phyloP scores from a whole-genome alignment of 2,888 invertebrate genomes.

The Portevinia maculata region DNA sequence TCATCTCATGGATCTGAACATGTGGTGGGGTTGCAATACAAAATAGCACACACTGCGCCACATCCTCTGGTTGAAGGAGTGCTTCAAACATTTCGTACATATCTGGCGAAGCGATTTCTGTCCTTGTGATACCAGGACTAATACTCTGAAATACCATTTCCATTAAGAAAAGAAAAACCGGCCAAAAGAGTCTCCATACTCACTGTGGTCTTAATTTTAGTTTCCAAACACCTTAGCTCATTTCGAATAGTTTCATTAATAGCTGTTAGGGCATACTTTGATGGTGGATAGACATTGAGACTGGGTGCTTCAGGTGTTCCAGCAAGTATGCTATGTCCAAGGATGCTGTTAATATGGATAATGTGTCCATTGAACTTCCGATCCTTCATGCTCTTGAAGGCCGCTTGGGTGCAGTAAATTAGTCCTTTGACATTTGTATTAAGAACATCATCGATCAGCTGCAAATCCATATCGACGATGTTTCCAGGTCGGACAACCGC shows the following conservation, averaged over 20 bases:
- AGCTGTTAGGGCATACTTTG: conserved; percentile 81
- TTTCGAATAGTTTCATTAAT: conserved; percentile 80
- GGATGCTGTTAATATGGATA: conserved; percentile 80
- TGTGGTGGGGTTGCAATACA: conserved; percentile 78
- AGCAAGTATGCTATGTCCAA: conserved; percentile 67
- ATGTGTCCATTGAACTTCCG: conserved; percentile 82
- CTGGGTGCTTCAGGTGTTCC: conserved; percentile 37
- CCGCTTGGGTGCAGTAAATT: conserved; percentile 81
- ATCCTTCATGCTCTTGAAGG: conserved; percentile 82
- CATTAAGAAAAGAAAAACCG: neutral
- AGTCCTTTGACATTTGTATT: conserved; percentile 82
- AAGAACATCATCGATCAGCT: conserved; percentile 75
- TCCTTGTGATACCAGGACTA: conserved; percentile 78
- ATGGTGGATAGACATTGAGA: conserved; percentile 78
- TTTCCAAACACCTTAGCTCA: conserved; percentile 79
- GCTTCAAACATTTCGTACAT: conserved; percentile 63
- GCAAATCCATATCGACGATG: conserved; percentile 34
- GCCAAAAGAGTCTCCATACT: conserved; percentile 53
- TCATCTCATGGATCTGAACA: conserved; percentile 75
- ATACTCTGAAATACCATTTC: no score
- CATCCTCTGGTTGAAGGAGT: conserved; percentile 77
- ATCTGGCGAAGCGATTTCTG: conserved; percentile 76
- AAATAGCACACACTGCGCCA: conserved; percentile 78
- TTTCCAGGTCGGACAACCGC: conserved; percentile 78
- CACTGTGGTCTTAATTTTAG: conserved; percentile 81